Evolutionary conservation across 2,888 invertebrate genomes (phyloP), one percentile per base, ranked within the genome.

Genomic region (Ectobius pallidus): DNA sequence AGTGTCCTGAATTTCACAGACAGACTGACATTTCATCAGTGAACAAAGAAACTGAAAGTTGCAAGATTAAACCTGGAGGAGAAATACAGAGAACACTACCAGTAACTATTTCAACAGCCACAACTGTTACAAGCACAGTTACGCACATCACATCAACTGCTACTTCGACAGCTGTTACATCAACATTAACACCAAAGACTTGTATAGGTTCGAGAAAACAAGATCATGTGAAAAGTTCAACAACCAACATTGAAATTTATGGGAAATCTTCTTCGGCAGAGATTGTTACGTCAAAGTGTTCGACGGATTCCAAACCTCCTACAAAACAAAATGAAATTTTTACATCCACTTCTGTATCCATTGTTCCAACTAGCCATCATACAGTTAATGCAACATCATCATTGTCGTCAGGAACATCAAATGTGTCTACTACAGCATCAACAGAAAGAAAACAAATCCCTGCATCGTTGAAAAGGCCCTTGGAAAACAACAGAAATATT

Each of bases 401-500:
- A 3, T 39, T 42, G 34, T 62, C 61, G 4, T 62, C 63, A 25
- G 22, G 63, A 14, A n/a, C n/a, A 55, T 22, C 55, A 55, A 30
- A 3, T 18, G n/a, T 46, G 9, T 46, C 65, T 30, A 46, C 22
- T 30, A 16, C 42, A 22, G 42, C 25, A 2, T 63, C 63, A 42
- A 22, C 42, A n/a, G n/a, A n/a, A 44, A 65, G 9, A 22, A 46
- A 46, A n/a, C 25, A 65, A n/a, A 6, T 65, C 20, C 32, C 44
- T 46, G 25, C 46, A 18, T 27, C 27, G 6, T n/a, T 18, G 18
- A 65, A 65, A 11, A 65, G 9, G 18, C 14, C 44, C 18, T 1
- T 18, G 16, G 39, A 65, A 16, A 65, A n/a, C 2, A 65, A n/a
- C 14, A 65, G 27, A 25, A 65, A 46, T 7, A 46, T 65, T 46